phyloP scores from a whole-genome alignment of 2,888 invertebrate genomes.

The Drepanosiphum platanoidis region DNA sequence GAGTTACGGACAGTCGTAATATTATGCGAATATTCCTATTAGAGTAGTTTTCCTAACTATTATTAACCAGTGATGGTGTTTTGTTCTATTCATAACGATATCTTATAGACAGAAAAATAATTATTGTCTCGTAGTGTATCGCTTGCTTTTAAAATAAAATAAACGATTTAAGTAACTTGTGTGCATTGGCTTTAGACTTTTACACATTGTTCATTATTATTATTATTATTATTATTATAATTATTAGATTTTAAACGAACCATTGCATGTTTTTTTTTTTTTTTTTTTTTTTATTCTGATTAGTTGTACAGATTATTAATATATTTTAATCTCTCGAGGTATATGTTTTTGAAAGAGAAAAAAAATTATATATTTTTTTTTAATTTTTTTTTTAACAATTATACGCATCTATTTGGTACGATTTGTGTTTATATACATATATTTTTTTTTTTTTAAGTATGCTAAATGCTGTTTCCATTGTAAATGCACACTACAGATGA shows the following conservation, averaged over 20 bases:
- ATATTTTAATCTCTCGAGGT: background rate
- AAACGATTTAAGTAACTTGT: background rate
- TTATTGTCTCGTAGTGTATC: background rate
- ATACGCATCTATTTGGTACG: background rate
- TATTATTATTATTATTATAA: background rate
- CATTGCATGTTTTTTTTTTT: slow-evolving; percentile 48
- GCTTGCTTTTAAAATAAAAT: slow-evolving; percentile 10
- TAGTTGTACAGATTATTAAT: slow-evolving; percentile 18
- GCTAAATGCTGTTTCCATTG: slow-evolving; percentile 6
- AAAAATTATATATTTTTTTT: background rate
- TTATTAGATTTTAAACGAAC: slow-evolving; percentile 1
- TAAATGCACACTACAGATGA: slow-evolving; percentile 1
- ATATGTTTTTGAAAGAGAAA: background rate
- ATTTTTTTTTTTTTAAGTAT: background rate
- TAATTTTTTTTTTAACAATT: background rate
- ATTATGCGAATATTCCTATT: slow-evolving; percentile 15
- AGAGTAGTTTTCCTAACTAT: background rate
- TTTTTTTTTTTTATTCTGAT: background rate
- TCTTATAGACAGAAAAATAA: background rate
- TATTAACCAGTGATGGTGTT: background rate
- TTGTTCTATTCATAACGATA: background rate
- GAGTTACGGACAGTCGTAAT: background rate
- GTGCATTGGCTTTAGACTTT: slow-evolving; percentile 33
- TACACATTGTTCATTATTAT: background rate
- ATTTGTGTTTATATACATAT: slow-evolving; percentile 36